Evolutionary conservation across 2,797 vertebrate species (phyloP).

Genomic region (Tarsius wallacei): DNA sequence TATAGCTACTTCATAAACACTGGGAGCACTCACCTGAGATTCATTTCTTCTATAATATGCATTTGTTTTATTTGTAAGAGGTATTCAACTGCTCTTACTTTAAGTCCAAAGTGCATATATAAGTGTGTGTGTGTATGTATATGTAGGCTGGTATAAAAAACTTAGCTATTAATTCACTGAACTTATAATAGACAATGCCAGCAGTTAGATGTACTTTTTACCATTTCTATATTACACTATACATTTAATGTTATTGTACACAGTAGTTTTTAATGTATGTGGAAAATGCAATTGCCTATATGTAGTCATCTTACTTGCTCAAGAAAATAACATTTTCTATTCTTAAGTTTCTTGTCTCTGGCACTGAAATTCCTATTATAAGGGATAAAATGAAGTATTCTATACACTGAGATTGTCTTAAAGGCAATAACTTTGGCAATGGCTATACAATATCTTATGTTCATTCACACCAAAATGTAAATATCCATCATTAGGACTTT

Average conservation of each 20-base stretch:
- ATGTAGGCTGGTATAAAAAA: background rate
- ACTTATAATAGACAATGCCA: background rate
- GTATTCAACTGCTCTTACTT: background rate
- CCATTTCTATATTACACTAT: background rate
- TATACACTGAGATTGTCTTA: background rate
- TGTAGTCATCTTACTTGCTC: background rate
- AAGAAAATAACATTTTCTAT: background rate
- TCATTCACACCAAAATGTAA: background rate
- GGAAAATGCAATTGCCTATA: background rate
- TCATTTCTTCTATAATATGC: slow-evolving; percentile 38
- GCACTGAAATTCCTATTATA: background rate
- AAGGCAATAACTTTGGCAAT: background rate
- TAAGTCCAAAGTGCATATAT: background rate
- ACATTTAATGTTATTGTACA: background rate
- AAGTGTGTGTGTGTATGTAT: background rate
- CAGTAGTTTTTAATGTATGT: background rate
- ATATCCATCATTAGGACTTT: background rate
- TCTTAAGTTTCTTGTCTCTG: background rate
- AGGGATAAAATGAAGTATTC: background rate
- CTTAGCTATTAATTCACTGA: background rate
- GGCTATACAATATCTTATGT: background rate
- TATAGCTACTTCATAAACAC: slow-evolving; percentile 40
- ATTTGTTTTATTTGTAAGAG: background rate
- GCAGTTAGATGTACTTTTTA: background rate
- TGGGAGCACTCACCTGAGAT: background rate